Base-by-base conservation (phyloP, 2,888 invertebrate genomes). In the Shargacucullia verbasci region DNA sequence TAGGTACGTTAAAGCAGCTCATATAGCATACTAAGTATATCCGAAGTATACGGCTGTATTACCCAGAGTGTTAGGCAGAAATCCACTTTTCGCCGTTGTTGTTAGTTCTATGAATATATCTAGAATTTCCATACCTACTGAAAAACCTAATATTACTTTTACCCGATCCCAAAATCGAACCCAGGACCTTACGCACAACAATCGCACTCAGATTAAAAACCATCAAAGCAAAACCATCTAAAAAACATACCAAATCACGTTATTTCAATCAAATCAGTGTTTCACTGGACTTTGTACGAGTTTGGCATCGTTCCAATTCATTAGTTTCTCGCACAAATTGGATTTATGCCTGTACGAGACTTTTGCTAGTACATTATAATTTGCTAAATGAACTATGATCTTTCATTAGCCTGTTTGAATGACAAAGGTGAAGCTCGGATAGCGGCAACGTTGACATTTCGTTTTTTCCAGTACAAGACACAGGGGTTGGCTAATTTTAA, bases 281-380 rank as follows among this genome's bases (percentile, higher is more conserved):
- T 12, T 11, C 27, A 49, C 39, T 45, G 12, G 29, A 14, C 14
- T 12, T 35, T 29, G 29, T 14, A 38, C 38, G 35, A 41, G 29
- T 57, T 63, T 73, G 69, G 69, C 59, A 43, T 35, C 39, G 45
- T 61, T 57, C 63, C 73, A 73, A 54, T 72, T 72, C 55, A 70
- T 64, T 64, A 52, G 38, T 33, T 35, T 65, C 40, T 40, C 59
- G 10, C 25, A 29, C 15, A 70, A 72, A 70, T 64, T 70, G 63
- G 53, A 71, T 69, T 48, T 58, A 52, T 55, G 53, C 48, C 7
- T 54, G 38, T 55, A 33, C 31, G 15, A 15, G 14, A 15, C n/a
- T 39, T n/a, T n/a, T 35, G 35, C 34, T 35, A 14, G 56, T 49
- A 43, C 43, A 34, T 44, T 38, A 58, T 59, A 59, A 68, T 68